These are phyloP conservation scores for Frankliniella fusca DNA, from an alignment of 2,888 invertebrate genomes.

Conservation along the genomic window DNA sequence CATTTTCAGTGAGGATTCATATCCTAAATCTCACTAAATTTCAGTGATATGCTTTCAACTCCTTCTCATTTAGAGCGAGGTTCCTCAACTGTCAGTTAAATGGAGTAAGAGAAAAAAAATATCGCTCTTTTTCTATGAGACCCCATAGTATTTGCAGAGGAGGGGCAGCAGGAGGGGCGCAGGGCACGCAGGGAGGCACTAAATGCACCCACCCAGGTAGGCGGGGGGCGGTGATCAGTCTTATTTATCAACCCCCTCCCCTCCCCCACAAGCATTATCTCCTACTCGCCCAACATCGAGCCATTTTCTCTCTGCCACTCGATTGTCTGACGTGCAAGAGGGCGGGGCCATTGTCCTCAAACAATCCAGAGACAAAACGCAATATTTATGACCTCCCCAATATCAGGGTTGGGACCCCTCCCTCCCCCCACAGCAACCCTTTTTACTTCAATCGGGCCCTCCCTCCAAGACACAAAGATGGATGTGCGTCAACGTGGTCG, in stretches of 20 bases:
- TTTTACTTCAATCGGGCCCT: background rate
- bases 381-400: constrained; percentile 16
- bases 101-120: too few relatives aligned
- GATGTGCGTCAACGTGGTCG: too few relatives aligned
- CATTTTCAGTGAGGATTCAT: too few relatives aligned
- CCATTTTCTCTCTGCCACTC: background rate
- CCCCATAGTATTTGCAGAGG: too few relatives aligned
- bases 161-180: background rate
- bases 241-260: background rate
- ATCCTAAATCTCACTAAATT: too few relatives aligned
- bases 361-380: constrained; percentile 14
- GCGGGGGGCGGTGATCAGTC: background rate
- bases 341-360: background rate
- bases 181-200: background rate
- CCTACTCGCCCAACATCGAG: background rate
- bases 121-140: too few relatives aligned
- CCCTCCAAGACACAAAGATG: too few relatives aligned
- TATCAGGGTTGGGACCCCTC: background rate
- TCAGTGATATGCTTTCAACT: too few relatives aligned
- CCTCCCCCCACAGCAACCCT: background rate
- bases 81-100: too few relatives aligned
- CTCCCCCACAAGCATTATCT: too few relatives aligned
- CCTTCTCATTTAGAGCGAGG: too few relatives aligned
- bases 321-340: background rate
- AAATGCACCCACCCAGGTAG: background rate